Base-by-base conservation (phyloP, 1,140 invertebrate species). In the Archivesica marissinica region DNA sequence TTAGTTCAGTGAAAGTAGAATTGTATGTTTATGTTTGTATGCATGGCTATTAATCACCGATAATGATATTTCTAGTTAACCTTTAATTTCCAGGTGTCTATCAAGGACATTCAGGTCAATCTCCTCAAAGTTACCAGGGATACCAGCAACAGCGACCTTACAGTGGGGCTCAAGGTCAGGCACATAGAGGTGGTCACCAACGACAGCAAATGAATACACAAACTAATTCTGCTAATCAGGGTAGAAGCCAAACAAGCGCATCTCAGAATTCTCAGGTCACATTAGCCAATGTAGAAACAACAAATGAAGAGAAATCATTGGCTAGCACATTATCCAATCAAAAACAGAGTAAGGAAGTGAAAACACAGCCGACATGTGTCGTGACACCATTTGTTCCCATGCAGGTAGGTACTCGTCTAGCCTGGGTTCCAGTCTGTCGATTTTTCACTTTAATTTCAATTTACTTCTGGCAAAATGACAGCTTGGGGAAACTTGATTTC, bases 361-460 rank as follows among this genome's bases (percentile, higher is more conserved):
- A 82, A 74, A 72, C 50, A 7, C 59, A 81, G 70, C 78, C 78
- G n/a, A 81, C 78, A 25, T 70, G 80, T 82, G 80, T 82, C 7
- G 80, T 82, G 20, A 72, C 80, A 61, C 80, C 80, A 15, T 82
- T 82, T 82, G 80, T 82, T 39, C 80, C 80, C 44, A 39, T 82
- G 50, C 80, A 82, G 80, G 80, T 82, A 56, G 9, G 28, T 15
- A 66, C 61, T 3, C n/a, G n/a, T n/a, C n/a, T n/a, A n/a, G n/a
- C n/a, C n/a, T n/a, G n/a, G n/a, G n/a, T n/a, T n/a, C n/a, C n/a
- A n/a, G n/a, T n/a, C n/a, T n/a, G n/a, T n/a, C n/a, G n/a, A n/a
- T n/a, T n/a, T n/a, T n/a, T n/a, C n/a, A n/a, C n/a, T n/a, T n/a
- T n/a, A n/a, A n/a, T n/a, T n/a, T n/a, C n/a, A n/a, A n/a, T n/a